phyloP scores from a whole-genome alignment of 2,888 invertebrate species.

The Belgica antarctica region DNA sequence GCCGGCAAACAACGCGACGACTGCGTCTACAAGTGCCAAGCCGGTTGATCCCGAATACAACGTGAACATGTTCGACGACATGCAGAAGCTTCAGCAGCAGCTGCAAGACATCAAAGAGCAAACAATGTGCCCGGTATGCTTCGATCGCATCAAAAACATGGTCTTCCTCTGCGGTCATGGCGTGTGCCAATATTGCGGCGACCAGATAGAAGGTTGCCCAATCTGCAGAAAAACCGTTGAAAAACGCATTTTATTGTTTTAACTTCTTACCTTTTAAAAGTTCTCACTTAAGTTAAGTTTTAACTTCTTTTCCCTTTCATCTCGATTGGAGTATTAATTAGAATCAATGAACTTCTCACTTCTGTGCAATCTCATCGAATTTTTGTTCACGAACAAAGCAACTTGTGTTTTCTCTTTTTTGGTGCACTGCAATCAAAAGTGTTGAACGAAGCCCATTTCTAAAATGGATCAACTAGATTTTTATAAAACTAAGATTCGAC shows the following conservation, averaged over 20 bases:
- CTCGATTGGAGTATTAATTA: conserved; percentile 3
- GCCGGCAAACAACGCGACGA: conserved; percentile 45
- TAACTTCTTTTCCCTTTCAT: no score
- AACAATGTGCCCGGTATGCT: conserved; percentile 98
- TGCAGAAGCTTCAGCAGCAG: conserved; percentile 89
- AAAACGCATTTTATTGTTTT: conserved; percentile 90
- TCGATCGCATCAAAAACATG: conserved; percentile 98
- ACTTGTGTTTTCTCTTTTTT: background rate
- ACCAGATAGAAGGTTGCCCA: conserved; percentile 95
- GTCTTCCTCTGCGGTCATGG: conserved; percentile 98
- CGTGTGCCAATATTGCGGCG: conserved; percentile 97
- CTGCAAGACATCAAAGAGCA: conserved; percentile 97
- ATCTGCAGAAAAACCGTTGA: conserved; percentile 96
- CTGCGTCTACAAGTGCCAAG: conserved; percentile 55
- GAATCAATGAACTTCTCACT: no score
- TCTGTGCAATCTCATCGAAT: conserved; percentile 8
- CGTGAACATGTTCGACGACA: conserved; percentile 71
- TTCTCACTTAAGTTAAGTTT: background rate
- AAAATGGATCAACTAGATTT: conserved; percentile 16
- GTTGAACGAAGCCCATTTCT: background rate
- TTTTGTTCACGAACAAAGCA: conserved; percentile 2
- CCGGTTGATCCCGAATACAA: conserved; percentile 58
- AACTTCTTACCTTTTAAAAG: conserved; percentile 46
- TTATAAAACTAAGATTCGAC: conserved; percentile 21
- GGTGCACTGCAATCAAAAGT: conserved; percentile 2